Evolutionary conservation across 1,140 invertebrate genomes (phyloP), one percentile per base, ranked within the genome.

Genomic region (Glomeris maerens): DNA sequence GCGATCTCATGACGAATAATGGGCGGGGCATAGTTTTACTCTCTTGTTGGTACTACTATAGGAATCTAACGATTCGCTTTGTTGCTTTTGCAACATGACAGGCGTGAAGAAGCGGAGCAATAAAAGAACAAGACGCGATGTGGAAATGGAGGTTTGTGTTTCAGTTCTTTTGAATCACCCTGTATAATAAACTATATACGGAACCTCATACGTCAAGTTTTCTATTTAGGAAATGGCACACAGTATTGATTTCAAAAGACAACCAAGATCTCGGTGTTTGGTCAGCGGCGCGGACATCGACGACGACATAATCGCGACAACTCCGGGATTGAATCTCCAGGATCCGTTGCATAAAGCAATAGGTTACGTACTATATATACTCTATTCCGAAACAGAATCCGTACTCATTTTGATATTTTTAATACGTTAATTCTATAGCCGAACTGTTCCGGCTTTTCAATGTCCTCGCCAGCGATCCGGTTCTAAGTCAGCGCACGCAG

Each of bases 401-500:
- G 2, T 48, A 17, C 53, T 45, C 17, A 28, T 29, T 42, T 2
- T 22, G 14, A 29, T 14, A 25, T 22, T 3, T 21, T 41, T n/a
- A 21, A 23, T 13, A 17, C 5, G 17, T 75, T 29, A 66, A 67
- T 1, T 73, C 78, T 22, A 60, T 82, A 1, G 74, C 77, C 49
- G 70, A 75, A 53, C 64, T 87, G 2, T 85, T 84, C 56, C 75
- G 74, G 22, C 74, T 79, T 40, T 83, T 90, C 55, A 72, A 76
- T 10, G 76, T 80, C 48, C 74, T 88, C 17, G 78, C 80, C n/a
- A 76, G 75, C 14, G 78, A 80, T 56, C 80, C 83, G 55, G 76
- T 78, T 0, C 77, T 91, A 0, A 84, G 83, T 14, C 83, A 85
- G 45, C 81, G 88, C 57, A 85, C 84, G 3, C 78, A 86, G 59